phyloP scores from a whole-genome alignment of 2,113 vertebrate genomes.

The Columbina picui region DNA sequence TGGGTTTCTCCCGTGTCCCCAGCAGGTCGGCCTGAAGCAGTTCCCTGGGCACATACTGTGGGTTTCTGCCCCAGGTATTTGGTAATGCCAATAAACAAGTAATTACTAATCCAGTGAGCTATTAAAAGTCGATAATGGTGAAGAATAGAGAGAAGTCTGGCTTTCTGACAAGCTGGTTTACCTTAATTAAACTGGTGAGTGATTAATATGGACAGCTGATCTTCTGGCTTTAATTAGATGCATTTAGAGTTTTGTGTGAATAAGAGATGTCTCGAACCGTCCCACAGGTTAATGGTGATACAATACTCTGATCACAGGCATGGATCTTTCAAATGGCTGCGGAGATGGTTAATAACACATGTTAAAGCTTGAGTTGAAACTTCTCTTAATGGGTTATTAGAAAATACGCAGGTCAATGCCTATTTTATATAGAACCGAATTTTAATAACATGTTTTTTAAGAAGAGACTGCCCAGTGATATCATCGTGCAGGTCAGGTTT shows the following conservation, averaged over 20 bases:
- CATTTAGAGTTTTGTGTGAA: conserved; percentile 70
- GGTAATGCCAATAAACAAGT: conserved; percentile 54
- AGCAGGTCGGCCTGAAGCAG: neutral
- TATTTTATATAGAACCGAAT: neutral
- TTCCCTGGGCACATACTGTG: neutral
- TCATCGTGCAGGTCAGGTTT: neutral
- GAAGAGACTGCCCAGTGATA: neutral
- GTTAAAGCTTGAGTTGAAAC: conserved; percentile 70
- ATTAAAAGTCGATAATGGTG: conserved; percentile 68
- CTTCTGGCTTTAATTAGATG: conserved; percentile 68
- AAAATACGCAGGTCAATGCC: conserved; percentile 15
- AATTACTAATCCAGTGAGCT: conserved; percentile 62
- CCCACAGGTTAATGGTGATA: conserved; percentile 67
- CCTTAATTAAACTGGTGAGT: conserved; percentile 77
- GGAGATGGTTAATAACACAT: conserved; percentile 68
- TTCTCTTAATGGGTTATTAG: conserved; percentile 49
- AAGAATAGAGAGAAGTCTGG: conserved; percentile 63
- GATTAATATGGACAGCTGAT: conserved; percentile 77
- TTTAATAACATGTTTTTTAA: neutral
- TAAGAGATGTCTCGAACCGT: conserved; percentile 63
- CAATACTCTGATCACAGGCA: conserved; percentile 60
- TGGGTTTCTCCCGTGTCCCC: neutral
- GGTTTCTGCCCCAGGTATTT: conserved; percentile 22
- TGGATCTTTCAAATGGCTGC: conserved; percentile 68
- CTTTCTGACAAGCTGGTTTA: conserved; percentile 74